phyloP scores from a whole-genome alignment of 53 echinoderm and acorn worm species.

The Echinarachnius parma region DNA sequence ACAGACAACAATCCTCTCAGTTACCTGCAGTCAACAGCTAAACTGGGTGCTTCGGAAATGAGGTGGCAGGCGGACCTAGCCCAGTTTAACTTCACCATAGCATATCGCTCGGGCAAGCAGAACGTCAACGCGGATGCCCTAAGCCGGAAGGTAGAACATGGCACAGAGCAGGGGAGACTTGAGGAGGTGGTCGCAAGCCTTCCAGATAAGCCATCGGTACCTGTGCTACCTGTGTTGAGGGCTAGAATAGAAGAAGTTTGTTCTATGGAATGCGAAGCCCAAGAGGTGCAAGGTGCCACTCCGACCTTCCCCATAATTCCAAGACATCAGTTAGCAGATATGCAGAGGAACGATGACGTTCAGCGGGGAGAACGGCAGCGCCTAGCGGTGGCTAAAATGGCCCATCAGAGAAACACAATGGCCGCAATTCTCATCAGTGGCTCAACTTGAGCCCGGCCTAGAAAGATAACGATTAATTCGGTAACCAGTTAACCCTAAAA shows the following conservation, averaged over 20 bases:
- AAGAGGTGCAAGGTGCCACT: not conserved
- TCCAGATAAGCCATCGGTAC: not conserved
- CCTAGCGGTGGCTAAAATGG: too few species aligned
- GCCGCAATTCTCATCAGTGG: too few species aligned
- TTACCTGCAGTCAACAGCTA: slow-evolving; percentile 42
- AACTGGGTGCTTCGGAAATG: slow-evolving; percentile 49
- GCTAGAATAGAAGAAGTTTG: not conserved
- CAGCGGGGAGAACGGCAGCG: too few species aligned
- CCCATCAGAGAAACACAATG: too few species aligned
- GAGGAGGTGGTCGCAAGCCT: not conserved
- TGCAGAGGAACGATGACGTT: slow-evolving; percentile 13
- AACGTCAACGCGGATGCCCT: slow-evolving; percentile 50
- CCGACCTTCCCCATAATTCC: not conserved
- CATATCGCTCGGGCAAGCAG: slow-evolving; percentile 24
- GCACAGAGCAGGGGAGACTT: slow-evolving; percentile 7
- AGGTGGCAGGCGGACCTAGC: slow-evolving; percentile 54
- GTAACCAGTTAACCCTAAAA: too few species aligned
- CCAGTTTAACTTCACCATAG: slow-evolving; percentile 42
- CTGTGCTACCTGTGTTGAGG: not conserved
- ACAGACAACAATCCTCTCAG: too few species aligned
- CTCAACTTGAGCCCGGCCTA: too few species aligned
- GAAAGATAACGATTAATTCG: too few species aligned
- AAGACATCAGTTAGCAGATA: not conserved
- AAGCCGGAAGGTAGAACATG: slow-evolving; percentile 43
- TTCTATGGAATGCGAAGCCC: not conserved